phyloP scores from a whole-genome alignment of 1,140 invertebrate genomes.

The Charaxes varanes region DNA sequence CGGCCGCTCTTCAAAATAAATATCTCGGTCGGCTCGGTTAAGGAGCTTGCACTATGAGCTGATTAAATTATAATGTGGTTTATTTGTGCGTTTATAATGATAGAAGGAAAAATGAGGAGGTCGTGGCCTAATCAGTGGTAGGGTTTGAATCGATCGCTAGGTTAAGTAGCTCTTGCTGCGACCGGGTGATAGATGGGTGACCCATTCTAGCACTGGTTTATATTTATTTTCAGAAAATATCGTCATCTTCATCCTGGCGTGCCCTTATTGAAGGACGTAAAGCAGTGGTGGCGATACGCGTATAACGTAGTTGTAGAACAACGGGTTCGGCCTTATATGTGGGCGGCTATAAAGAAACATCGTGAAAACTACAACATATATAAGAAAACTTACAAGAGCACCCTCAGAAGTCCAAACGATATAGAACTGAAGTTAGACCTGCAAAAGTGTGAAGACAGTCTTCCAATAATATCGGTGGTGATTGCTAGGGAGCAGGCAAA shows the following conservation, averaged over 20 bases:
- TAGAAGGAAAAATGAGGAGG: too few species aligned
- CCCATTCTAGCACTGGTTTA: too few species aligned
- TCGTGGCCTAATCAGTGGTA: too few species aligned
- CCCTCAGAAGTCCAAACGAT: conserved; percentile 82
- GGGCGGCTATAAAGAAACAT: conserved; percentile 81
- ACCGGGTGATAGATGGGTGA: too few species aligned
- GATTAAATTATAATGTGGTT: too few species aligned
- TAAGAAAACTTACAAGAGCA: conserved; percentile 82
- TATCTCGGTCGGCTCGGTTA: conserved; percentile 45
- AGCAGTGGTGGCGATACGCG: conserved; percentile 87
- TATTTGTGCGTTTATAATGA: too few species aligned
- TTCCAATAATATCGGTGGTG: conserved; percentile 84
- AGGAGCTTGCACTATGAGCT: conserved; percentile 31
- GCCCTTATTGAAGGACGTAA: conserved; percentile 64
- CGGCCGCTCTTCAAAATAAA: conserved; percentile 64
- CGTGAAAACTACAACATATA: conserved; percentile 83
- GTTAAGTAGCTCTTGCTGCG: too few species aligned
- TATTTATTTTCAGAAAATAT: conserved; percentile 70
- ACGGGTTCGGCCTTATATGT: conserved; percentile 82
- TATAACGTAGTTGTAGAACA: conserved; percentile 83
- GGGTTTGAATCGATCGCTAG: too few species aligned
- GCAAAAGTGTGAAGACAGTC: conserved; percentile 83
- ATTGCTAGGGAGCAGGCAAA: conserved; percentile 88
- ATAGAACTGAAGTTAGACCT: conserved; percentile 83
- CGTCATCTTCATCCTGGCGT: conserved; percentile 70